Evolutionary conservation across 2,797 vertebrate species (phyloP), one percentile per base, ranked within the genome.

Genomic region (Balearica regulorum): DNA sequence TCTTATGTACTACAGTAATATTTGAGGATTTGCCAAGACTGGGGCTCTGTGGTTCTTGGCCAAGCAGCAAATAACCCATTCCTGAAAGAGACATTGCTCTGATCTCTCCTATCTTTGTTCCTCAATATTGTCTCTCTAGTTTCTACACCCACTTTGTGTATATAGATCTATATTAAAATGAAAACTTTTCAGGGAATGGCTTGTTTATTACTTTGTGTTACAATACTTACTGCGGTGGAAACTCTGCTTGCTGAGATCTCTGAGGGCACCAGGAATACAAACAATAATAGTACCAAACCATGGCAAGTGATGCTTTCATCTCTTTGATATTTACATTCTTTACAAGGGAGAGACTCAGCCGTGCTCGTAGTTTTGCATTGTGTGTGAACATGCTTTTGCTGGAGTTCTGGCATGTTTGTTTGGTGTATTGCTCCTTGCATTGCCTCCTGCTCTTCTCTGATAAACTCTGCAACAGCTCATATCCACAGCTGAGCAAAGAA

Each of bases 251-350:
- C 61, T 58, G 79, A 87, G 78, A 75, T 89, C 35, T 93, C 83
- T 76, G 93, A 96, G 88, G 90, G 91, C 90, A 91, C 25, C 25
- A 21, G 51, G 24, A 95, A 92, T 83, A 95, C 39, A 95, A 96
- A 95, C 87, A 95, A 68, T 83, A 95, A 93, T 83, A 62, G 58
- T 77, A 91, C 58, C 58, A 69, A 93, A 85, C 77, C 71, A 93
- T 19, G 69, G 79, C 86, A 92, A 95, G 79, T 83, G 95, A 65
- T 20, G 8, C 93, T 95, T 97, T 96, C 72, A 96, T 97, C 92
- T 96, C 33, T 80, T 96, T 77, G 58, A 58, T 96, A 85, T 97
- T 97, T 95, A 94, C 84, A 94, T 96, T 95, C 90, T 89, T 97
- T 60, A 21, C 35, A 72, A 95, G 93, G 89, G 96, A 94, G 90